Evolutionary conservation across 53 echinoderm and acorn worm species (phyloP).

Genomic region (Mesocentrotus franciscanus): DNA sequence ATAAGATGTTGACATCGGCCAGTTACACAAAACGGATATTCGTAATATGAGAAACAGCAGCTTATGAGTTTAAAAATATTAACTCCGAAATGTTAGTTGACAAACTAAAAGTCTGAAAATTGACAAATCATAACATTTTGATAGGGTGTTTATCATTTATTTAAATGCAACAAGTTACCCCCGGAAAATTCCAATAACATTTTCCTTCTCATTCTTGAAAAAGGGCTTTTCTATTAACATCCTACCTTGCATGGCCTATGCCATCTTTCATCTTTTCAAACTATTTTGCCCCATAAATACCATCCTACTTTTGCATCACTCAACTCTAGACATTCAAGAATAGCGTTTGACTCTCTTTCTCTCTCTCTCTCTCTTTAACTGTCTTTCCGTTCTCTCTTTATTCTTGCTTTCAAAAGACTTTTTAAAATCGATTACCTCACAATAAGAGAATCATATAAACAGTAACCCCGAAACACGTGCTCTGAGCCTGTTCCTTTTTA

Average conservation of each 20-base stretch:
- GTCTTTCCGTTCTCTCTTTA: neutral
- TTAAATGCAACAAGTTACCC: no score
- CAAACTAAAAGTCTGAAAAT: neutral
- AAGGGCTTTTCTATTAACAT: no score
- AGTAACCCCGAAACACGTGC: constrained; percentile 57
- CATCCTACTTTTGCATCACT: neutral
- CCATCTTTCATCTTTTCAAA: neutral
- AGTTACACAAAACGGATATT: no score
- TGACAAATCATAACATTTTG: no score
- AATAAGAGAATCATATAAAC: constrained; percentile 54
- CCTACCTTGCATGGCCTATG: neutral
- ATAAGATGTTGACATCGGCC: neutral
- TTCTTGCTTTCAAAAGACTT: neutral
- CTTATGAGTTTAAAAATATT: neutral
- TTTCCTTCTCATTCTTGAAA: no score
- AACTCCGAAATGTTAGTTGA: neutral
- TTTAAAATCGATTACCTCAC: constrained; percentile 63
- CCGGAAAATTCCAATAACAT: no score
- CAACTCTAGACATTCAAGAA: neutral
- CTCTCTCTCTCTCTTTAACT: neutral
- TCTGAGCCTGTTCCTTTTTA: neutral
- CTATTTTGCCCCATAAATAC: neutral
- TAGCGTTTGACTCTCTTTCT: constrained; percentile 18
- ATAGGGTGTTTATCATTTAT: no score
- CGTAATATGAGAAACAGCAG: neutral